Evolutionary conservation across 2,797 vertebrate genomes (phyloP), one percentile per base, ranked within the genome.

Genomic region (Sebastolobus alascanus): DNA sequence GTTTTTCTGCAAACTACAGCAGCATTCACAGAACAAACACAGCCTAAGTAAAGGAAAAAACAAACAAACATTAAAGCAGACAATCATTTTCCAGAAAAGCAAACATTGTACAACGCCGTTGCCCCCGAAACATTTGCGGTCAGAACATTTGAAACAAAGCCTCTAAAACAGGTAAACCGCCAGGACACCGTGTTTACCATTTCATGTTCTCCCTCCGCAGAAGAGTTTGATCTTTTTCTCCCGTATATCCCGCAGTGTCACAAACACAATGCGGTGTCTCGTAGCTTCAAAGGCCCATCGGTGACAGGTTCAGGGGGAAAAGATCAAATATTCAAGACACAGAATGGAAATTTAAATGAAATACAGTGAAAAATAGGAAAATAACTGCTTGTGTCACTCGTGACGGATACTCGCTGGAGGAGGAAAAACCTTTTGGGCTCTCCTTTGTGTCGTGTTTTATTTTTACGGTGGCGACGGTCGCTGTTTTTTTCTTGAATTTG

Each of bases 251-350:
- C 78, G 77, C 91, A 87, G 91, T 95, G 95, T 95, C 94, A 95
- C 92, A 94, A 94, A 94, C 90, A 89, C 90, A 91, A 92, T 90
- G 89, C 86, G 52, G 84, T 82, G 94, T 93, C 91, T 93, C 87
- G n/a, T 13, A 82, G 93, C 95, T 95, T 96, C 95, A 96, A 96
- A 96, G 93, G 87, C 89, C 87, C 89, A 84, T 76, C 77, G 73
- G 91, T 96, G 95, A 94, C 94, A 94, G 92, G 90, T 95, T 96
- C 89, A 74, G 90, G 90, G 91, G 90, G 87, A 86, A 92, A 92
- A 94, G 93, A 95, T 94, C 93, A 95, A 95, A 95, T 94, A 95
- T 96, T 96, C 88, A 93, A 91, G 92, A 94, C 90, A 84, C 79
- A 89, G 89, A 91, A 90, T 94, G 90, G 91, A 95, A 95, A 94